These are phyloP conservation scores for Cuniculus paca DNA, from an alignment of 2,797 vertebrate genomes.

Conservation along the genomic window DNA sequence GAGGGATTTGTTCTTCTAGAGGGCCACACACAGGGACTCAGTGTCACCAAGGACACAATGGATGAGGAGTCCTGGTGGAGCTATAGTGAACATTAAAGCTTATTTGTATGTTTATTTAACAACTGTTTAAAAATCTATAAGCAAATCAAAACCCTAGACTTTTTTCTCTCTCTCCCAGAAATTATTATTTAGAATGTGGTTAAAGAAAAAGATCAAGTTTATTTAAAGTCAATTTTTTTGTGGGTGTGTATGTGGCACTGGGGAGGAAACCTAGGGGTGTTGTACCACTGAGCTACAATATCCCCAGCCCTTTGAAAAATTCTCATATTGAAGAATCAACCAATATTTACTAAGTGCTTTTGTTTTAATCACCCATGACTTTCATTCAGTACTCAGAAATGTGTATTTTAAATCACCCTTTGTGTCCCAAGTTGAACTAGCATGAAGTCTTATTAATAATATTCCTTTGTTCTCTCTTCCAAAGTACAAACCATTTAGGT, in stretches of 20 bases:
- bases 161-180: neutral
- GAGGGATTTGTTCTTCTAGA: too few species aligned
- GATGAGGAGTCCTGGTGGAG: neutral
- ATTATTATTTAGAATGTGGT: neutral
- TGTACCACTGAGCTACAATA: too few species aligned
- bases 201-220: neutral
- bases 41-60: accelerated
- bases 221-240: neutral
- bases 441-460: neutral
- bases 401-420: conserved; percentile 23
- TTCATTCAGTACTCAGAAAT: conserved; percentile 58
- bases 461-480: conserved; percentile 35
- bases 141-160: neutral
- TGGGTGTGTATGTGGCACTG: neutral
- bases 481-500: conserved; percentile 28
- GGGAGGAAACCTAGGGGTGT: neutral
- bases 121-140: neutral
- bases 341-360: conserved; percentile 61
- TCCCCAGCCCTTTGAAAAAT: neutral
- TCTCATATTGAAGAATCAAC: conserved; percentile 17
- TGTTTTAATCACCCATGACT: conserved; percentile 37
- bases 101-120: neutral
- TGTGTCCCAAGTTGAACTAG: conserved; percentile 30
- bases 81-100: neutral
- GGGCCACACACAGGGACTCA: too few species aligned